These are phyloP conservation scores for Drosophila meridiana DNA, from an alignment of 2,888 invertebrate species.

Conservation along the genomic window DNA sequence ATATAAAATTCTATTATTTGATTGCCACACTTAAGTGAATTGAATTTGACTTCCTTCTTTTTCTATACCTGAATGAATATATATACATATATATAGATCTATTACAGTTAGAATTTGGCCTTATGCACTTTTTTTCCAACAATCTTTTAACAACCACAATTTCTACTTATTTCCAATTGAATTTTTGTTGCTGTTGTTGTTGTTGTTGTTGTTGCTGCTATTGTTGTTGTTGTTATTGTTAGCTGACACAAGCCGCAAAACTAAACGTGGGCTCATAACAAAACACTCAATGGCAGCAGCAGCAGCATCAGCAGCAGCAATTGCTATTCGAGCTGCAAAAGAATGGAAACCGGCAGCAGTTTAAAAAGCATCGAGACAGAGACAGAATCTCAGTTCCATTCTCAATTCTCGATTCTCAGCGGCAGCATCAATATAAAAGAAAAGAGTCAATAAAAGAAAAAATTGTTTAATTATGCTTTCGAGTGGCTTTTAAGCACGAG, in stretches of 20 bases:
- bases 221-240: constrained; percentile 25
- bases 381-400: constrained; percentile 39
- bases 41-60: constrained; percentile 18
- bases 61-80: neutral
- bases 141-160: constrained; percentile 63
- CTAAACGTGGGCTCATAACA: constrained; percentile 61
- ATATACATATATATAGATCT: neutral
- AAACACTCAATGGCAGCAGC: constrained; percentile 39
- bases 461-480: constrained; percentile 79
- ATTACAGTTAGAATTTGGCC: constrained; percentile 48
- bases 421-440: constrained; percentile 66
- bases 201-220: constrained; percentile 20
- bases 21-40: constrained; percentile 21
- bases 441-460: constrained; percentile 73
- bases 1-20: constrained; percentile 2
- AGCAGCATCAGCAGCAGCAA: constrained; percentile 19
- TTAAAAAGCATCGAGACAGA: constrained; percentile 34
- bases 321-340: constrained; percentile 30
- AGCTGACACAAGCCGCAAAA: constrained; percentile 51
- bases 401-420: constrained; percentile 21
- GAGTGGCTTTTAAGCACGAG: constrained; percentile 73
- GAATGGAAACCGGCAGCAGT: constrained; percentile 46
- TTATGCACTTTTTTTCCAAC: constrained; percentile 38
- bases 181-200: constrained; percentile 40
- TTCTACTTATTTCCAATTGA: constrained; percentile 63